Percentiles rank a stretch among this genome's conserved stretches.
Conservation (phyloP, 2,113 vertebrate genomes). For the Chaenogobius annularis region DNA sequence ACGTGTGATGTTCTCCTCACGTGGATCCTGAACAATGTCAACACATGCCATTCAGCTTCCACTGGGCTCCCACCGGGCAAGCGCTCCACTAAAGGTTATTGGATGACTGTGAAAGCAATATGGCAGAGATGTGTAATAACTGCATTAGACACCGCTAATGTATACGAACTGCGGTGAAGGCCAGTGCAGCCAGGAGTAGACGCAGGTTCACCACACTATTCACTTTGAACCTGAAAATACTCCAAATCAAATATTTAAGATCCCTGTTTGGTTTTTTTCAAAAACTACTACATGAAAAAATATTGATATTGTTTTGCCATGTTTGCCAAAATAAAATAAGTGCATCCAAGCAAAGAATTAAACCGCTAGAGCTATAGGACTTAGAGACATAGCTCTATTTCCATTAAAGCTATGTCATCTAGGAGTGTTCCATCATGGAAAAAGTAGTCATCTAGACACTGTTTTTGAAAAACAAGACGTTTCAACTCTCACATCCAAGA, state of each 20-base stretch:
- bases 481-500: too few relatives aligned
- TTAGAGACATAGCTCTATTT: too few relatives aligned
- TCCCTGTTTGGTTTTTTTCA: not conserved
- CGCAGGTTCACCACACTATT: not conserved
- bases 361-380: too few relatives aligned
- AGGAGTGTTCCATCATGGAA: too few relatives aligned
- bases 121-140: constrained; percentile 29
- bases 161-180: constrained; percentile 23
- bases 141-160: constrained; percentile 33
- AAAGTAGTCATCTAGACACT: too few relatives aligned
- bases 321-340: not conserved
- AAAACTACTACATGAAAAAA: not conserved
- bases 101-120: constrained; percentile 34
- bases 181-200: not conserved
- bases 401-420: too few relatives aligned
- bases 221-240: not conserved
- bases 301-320: not conserved
- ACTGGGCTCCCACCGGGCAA: constrained; percentile 21
- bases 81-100: constrained; percentile 38
- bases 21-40: constrained; percentile 61
- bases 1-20: constrained; percentile 53
- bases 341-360: too few relatives aligned
- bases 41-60: constrained; percentile 53
- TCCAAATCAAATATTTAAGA: not conserved
- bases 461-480: too few relatives aligned